Conservation (phyloP, 2,113 vertebrate genomes). For the Hydrolagus affinis region DNA sequence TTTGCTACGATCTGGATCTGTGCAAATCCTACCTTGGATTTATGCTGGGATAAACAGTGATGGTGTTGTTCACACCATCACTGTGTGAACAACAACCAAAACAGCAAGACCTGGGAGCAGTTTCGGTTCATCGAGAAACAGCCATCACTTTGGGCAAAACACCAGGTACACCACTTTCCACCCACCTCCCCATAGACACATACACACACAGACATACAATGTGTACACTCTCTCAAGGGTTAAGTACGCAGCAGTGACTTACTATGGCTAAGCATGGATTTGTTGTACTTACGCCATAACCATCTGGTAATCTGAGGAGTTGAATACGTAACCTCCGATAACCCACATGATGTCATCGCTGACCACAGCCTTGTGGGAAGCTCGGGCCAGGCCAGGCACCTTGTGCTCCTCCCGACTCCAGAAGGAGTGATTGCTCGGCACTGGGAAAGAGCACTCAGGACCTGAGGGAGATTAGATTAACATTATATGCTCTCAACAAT, state of each 20-base stretch:
- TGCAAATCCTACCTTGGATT: too few relatives aligned
- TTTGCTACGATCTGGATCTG: too few relatives aligned
- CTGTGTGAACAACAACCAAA: too few relatives aligned
- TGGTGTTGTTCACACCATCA: too few relatives aligned
- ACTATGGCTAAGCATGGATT: neutral
- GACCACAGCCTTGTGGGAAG: conserved; percentile 83
- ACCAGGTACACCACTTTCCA: too few relatives aligned
- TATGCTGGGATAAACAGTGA: too few relatives aligned
- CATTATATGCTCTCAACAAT: too few relatives aligned
- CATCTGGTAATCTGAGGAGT: conserved; percentile 81
- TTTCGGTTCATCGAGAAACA: too few relatives aligned
- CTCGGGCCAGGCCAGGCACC: conserved; percentile 65
- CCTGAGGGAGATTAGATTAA: conserved; percentile 49
- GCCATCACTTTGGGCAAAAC: too few relatives aligned
- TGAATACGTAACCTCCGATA: conserved; percentile 92
- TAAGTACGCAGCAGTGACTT: neutral
- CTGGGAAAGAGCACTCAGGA: conserved; percentile 74
- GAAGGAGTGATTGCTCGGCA: conserved; percentile 82
- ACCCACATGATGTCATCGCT: conserved; percentile 84
- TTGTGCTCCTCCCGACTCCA: conserved; percentile 73
- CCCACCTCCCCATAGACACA: too few relatives aligned
- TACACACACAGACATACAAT: neutral
- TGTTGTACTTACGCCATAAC: conserved; percentile 82
- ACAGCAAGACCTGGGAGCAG: too few relatives aligned
- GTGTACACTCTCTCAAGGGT: neutral